Conservation (phyloP, 2,888 invertebrate genomes). For the Harmothoe impar region DNA sequence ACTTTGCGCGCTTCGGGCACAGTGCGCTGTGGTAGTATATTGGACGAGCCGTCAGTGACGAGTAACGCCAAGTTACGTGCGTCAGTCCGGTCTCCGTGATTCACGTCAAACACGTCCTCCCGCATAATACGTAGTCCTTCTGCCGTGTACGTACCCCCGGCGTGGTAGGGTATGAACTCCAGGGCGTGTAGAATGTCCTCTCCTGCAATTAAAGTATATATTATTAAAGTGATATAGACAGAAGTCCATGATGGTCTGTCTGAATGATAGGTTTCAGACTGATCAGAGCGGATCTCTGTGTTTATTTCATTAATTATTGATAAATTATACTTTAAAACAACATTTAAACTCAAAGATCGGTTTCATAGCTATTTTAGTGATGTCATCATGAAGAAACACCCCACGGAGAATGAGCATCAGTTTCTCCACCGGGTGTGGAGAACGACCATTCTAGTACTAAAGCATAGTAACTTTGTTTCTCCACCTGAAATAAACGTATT, state of each 20-base stretch:
- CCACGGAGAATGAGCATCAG: too few species aligned
- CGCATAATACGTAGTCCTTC: slow-evolving; percentile 74
- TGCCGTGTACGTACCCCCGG: slow-evolving; percentile 71
- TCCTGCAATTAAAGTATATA: slow-evolving; percentile 54
- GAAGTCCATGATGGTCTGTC: too few species aligned
- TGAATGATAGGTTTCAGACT: too few species aligned
- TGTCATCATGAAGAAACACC: too few species aligned
- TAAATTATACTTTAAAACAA: slow-evolving; percentile 68
- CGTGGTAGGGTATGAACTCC: slow-evolving; percentile 72
- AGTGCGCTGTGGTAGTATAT: slow-evolving; percentile 66
- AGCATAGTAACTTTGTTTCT: too few species aligned
- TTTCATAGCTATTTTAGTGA: too few species aligned
- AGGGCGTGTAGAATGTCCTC: slow-evolving; percentile 71
- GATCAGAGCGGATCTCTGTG: too few species aligned
- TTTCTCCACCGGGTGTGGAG: too few species aligned
- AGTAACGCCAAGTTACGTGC: slow-evolving; percentile 75
- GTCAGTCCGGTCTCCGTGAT: slow-evolving; percentile 75
- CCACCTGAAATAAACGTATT: too few species aligned
- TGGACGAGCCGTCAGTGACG: slow-evolving; percentile 80
- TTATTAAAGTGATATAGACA: too few species aligned
- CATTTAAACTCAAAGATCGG: slow-evolving; percentile 70
- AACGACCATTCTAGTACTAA: too few species aligned
- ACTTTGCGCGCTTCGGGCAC: slow-evolving; percentile 59
- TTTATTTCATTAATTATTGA: too few species aligned
- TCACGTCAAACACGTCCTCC: slow-evolving; percentile 74